These are phyloP conservation scores for Masnerella sp. DNA, from an alignment of 2,888 invertebrate species.

Conservation along the genomic window DNA sequence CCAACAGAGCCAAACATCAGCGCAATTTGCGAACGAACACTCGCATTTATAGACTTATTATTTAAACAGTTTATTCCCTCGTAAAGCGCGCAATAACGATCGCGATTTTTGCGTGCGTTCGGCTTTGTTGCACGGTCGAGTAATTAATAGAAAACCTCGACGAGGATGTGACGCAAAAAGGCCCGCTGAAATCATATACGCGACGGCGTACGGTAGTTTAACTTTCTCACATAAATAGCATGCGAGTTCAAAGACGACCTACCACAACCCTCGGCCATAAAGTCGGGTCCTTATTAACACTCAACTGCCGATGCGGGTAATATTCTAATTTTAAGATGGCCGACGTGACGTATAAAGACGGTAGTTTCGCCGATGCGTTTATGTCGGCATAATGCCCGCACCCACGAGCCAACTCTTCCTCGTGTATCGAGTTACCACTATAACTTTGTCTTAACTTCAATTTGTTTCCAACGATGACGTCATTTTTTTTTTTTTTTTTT, in stretches of 20 bases:
- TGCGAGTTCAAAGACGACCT: conserved; percentile 50
- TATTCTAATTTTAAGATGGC: conserved; percentile 59
- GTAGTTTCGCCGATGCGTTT: conserved; percentile 49
- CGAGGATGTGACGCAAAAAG: conserved; percentile 16
- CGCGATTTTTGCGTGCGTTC: conserved; percentile 7
- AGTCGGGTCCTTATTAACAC: conserved; percentile 59
- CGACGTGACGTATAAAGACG: conserved; percentile 51
- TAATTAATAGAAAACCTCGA: conserved; percentile 43
- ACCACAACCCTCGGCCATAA: conserved; percentile 53
- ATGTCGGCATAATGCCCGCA: conserved; percentile 40
- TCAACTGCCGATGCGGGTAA: conserved; percentile 55
- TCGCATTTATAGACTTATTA: conserved; percentile 33
- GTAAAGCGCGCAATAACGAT: conserved; percentile 24
- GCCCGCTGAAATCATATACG: conserved; percentile 29
- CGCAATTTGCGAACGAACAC: conserved; percentile 17
- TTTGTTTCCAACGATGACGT: too few relatives aligned
- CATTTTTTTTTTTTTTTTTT: too few relatives aligned
- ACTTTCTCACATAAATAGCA: conserved; percentile 53
- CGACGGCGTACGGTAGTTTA: conserved; percentile 51
- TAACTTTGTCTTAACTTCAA: conserved; percentile 66
- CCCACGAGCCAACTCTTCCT: conserved; percentile 53
- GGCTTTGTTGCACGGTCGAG: conserved; percentile 27
- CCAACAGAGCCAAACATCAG: conserved; percentile 8
- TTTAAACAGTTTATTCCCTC: conserved; percentile 37
- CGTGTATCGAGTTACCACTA: conserved; percentile 60